Base-by-base conservation (phyloP, 1,140 invertebrate species). In the Hesperophylax magnus region DNA sequence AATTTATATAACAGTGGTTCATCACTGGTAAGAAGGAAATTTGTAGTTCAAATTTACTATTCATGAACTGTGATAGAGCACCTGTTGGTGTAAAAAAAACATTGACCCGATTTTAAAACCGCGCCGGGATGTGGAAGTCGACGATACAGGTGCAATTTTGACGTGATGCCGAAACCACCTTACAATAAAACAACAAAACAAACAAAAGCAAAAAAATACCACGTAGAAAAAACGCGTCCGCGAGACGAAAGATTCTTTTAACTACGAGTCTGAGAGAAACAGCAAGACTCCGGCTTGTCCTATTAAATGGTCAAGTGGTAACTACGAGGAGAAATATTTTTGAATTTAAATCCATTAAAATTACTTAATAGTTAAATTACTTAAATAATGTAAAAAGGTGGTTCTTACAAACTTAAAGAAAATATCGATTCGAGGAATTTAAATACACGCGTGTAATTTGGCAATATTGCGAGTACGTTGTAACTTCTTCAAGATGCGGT, bases 131-230 rank as follows among this genome's bases (percentile, higher is more conserved):
- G 77, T 79, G 79, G 56, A 83, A 76, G 65, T 76, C 82, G 75
- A 60, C 18, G 67, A 52, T 83, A 83, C 82, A 83, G 82, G 82
- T 83, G 82, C 82, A 83, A 83, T 83, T 83, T 81, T 81, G 79
- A 83, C 79, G 82, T 83, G 82, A 79, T 83, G 82, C 82, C 82
- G 82, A 83, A 83, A 83, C 82, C 82, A 81, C 79, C 79, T 81
- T 83, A 83, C 80, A 83, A 83, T 81, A 83, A 81, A 83, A 83
- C 79, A 83, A 83, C 82, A 81, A 79, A 81, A 79, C 79, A 83
- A 83, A 83, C 79, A 83, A 79, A 78, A 78, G 24, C n/a, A 22
- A 2, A 15, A 56, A 75, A 56, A 71, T 22, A 22, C 34, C 34
- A 39, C 71, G 2, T 47, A 47, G 77, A 83, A 80, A 83, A 83